Evolutionary conservation across 2,113 vertebrate genomes (phyloP).

Genomic region (Scophthalmus maximus): DNA sequence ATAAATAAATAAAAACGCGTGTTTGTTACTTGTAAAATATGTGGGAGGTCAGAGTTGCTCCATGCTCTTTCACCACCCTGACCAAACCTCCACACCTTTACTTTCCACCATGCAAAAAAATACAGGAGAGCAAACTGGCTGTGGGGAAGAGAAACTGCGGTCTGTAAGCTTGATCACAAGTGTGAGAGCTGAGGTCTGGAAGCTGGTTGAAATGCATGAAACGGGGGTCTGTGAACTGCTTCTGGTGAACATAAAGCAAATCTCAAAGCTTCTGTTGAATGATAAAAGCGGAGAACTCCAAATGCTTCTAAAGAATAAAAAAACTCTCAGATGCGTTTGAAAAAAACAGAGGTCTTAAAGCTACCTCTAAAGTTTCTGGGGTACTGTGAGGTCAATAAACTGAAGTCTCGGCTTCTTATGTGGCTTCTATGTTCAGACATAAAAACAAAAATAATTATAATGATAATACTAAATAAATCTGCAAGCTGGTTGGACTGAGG

Average conservation of each 20-base stretch:
- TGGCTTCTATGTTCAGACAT: background rate
- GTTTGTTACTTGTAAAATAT: too few species aligned
- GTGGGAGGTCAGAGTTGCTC: too few species aligned
- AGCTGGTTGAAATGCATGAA: slow-evolving; percentile 1
- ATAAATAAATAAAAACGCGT: too few species aligned
- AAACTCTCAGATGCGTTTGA: slow-evolving; percentile 9
- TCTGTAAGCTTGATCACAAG: slow-evolving; percentile 2
- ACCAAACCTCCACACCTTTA: background rate
- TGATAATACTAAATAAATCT: background rate
- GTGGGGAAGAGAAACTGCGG: background rate
- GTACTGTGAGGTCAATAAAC: slow-evolving; percentile 19
- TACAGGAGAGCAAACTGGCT: background rate
- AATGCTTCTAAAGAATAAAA: slow-evolving; percentile 7
- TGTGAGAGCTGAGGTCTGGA: slow-evolving; percentile 3
- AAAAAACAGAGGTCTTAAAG: background rate
- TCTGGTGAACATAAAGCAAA: background rate
- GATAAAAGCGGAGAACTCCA: background rate
- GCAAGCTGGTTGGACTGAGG: background rate
- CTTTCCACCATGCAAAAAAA: background rate
- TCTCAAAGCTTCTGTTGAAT: background rate
- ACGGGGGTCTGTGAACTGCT: background rate
- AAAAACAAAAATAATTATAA: background rate
- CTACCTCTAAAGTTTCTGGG: background rate
- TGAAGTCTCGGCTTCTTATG: background rate
- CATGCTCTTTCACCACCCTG: too few species aligned